These are phyloP conservation scores for Dasysyrphus tricinctus DNA, from an alignment of 2,888 invertebrate genomes.

Conservation along the genomic window DNA sequence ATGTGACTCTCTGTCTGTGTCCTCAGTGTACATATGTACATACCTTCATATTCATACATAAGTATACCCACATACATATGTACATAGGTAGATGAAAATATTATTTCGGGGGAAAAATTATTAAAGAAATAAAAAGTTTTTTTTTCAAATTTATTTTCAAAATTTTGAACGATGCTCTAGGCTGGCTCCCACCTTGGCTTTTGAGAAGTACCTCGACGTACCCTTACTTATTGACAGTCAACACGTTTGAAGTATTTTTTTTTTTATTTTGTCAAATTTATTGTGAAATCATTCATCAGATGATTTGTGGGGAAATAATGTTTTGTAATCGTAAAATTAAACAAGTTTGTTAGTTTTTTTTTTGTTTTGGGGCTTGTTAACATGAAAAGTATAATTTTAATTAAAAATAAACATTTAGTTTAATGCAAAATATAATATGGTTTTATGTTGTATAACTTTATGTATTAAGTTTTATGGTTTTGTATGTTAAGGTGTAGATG, in stretches of 20 bases:
- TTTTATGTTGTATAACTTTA: background rate
- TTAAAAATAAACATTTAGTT: background rate
- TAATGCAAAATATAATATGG: background rate
- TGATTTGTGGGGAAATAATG: slow-evolving; percentile 25
- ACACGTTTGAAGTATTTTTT: slow-evolving; percentile 16
- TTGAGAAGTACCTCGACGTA: no score
- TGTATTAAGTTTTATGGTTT: background rate
- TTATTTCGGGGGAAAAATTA: slow-evolving; percentile 13
- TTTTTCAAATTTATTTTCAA: background rate
- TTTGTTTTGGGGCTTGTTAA: background rate
- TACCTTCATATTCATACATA: no score
- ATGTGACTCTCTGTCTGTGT: slow-evolving; percentile 25
- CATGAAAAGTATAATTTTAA: background rate
- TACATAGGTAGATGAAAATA: slow-evolving; percentile 1
- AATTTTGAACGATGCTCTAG: slow-evolving; percentile 11
- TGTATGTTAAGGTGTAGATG: no score
- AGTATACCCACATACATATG: no score
- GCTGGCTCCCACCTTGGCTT: slow-evolving; percentile 7
- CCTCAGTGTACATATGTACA: slow-evolving; percentile 9
- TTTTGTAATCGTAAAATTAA: slow-evolving; percentile 25
- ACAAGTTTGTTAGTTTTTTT: slow-evolving; percentile 3
- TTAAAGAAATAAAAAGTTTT: slow-evolving; percentile 32
- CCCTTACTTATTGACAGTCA: background rate
- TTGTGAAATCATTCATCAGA: slow-evolving; percentile 19
- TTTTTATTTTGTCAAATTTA: background rate